Evolutionary conservation across 2,113 vertebrate species (phyloP), one percentile per base, ranked within the genome.

Genomic region (Catharus minimus): DNA sequence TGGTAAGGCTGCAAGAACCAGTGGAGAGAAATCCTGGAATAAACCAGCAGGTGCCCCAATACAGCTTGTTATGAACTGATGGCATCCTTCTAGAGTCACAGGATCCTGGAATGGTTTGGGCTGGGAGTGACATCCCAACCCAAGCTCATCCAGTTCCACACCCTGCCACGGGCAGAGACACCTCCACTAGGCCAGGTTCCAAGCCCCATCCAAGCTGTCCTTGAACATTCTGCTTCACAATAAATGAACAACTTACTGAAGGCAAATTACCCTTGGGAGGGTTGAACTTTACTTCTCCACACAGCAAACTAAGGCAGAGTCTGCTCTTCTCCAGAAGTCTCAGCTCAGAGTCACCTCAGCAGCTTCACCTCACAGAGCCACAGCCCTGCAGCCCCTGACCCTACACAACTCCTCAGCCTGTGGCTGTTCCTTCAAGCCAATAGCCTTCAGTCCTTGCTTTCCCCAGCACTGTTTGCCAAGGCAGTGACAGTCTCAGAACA

Each of bases 21-120:
- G 79, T 1, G 13, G 78, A 64, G 82, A 72, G 90, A 72, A 92
- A 88, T 44, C 85, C 79, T 83, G 56, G 68, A 90, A 94, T 71
- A 85, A 85, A 71, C 44, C 8, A 24, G 13, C 47, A 92, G 64
- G 75, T 79, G 71, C 62, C 82, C 30, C 21, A 65, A 39, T 14
- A 19, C 67, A 58, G 78, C 33, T 23, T 79, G 10, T 64, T 64
- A 64, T 61, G 30, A 71, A 74, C 9, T 11, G 4, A 64, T 5
- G n/a, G 49, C 4, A 2, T 67, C 82, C 41, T 79, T 61, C 49
- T 28, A 55, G 44, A 53, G 36, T 18, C 55, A 41, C 12, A 55
- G 41, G 13, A 61, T 47, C 21, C 21, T 41, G 47, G 55, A 61
- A 36, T 41, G 21, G 55, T 47, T 82, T 61, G 69, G 61, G 68